Evolutionary conservation across 2,888 invertebrate genomes (phyloP), one percentile per base, ranked within the genome.

Genomic region (Shargacucullia verbasci): DNA sequence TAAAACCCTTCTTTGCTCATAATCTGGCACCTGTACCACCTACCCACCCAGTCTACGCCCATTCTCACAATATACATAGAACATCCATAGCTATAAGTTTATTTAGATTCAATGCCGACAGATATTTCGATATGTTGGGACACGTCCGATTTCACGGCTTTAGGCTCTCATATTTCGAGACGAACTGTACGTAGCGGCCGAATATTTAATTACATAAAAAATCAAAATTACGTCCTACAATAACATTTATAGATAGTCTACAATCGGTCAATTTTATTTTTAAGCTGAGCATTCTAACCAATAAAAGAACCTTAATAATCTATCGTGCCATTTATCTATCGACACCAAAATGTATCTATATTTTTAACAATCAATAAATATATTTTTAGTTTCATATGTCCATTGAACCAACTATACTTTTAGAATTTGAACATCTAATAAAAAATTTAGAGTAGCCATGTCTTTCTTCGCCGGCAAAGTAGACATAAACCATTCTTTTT

Each of bases 271-370:
- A n/a, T n/a, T n/a, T n/a, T n/a, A n/a, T n/a, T n/a, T n/a, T n/a
- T n/a, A n/a, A n/a, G n/a, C n/a, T n/a, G n/a, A 27, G 1, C 3
- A 11, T 39, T 13, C 11, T n/a, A n/a, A 13, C 29, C 9, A 37
- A 59, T 15, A 40, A 49, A 31, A 27, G 35, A 57, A 44, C 12
- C 7, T n/a, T 20, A 20, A 20, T 20, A 10, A 20, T 31, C 41
- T 8, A 61, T 40, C 20, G 35, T 13, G 34, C 14, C 41, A 37
- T 38, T 31, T 57, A 64, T 76, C 61, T 62, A 62, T 46, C 59
- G 49, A 57, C 65, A 69, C 38, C 58, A 29, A 14, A 83, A 76
- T 79, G 59, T 62, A 73, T 73, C 70, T 59, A 73, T 57, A 60
- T 65, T 50, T 70, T 37, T 58, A 70, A 70, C 73, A 70, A 43